Evolutionary conservation across 2,797 vertebrate genomes (phyloP).

Genomic region (Thunnus albacares): DNA sequence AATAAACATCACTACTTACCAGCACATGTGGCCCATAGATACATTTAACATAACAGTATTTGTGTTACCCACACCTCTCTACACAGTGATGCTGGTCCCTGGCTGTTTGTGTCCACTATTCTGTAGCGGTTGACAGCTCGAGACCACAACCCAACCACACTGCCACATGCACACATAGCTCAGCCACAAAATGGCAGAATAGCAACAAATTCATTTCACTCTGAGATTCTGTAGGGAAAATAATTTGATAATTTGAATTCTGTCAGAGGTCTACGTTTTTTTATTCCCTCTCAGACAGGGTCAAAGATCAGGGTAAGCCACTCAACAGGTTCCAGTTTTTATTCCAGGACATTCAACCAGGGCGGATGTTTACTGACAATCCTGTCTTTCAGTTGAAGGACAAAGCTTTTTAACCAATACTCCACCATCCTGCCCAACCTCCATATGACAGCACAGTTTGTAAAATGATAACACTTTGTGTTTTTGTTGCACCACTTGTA

Average conservation of each 20-base stretch:
- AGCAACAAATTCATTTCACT: neutral
- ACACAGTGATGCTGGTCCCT: conserved; percentile 77
- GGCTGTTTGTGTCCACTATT: conserved; percentile 92
- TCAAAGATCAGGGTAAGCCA: neutral
- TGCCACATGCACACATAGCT: conserved; percentile 68
- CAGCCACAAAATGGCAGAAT: conserved; percentile 57
- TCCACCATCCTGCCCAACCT: neutral
- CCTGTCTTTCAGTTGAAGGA: conserved; percentile 1
- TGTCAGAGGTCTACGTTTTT: neutral
- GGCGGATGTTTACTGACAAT: neutral
- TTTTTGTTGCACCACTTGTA: neutral
- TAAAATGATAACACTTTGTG: neutral
- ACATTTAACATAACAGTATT: neutral
- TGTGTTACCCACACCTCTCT: conserved; percentile 7
- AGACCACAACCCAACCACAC: conserved; percentile 87
- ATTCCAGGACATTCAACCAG: neutral
- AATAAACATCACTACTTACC: neutral
- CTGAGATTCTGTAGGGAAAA: neutral
- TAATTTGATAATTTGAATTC: neutral
- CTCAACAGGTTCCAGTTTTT: neutral
- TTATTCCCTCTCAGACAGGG: neutral
- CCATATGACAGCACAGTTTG: conserved; percentile 1
- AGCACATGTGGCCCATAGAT: neutral
- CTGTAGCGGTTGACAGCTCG: conserved; percentile 94
- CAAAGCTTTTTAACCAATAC: neutral